Evolutionary conservation across 2,797 vertebrate species (phyloP), one percentile per base, ranked within the genome.

Genomic region (Acrocephalus scirpaceus): DNA sequence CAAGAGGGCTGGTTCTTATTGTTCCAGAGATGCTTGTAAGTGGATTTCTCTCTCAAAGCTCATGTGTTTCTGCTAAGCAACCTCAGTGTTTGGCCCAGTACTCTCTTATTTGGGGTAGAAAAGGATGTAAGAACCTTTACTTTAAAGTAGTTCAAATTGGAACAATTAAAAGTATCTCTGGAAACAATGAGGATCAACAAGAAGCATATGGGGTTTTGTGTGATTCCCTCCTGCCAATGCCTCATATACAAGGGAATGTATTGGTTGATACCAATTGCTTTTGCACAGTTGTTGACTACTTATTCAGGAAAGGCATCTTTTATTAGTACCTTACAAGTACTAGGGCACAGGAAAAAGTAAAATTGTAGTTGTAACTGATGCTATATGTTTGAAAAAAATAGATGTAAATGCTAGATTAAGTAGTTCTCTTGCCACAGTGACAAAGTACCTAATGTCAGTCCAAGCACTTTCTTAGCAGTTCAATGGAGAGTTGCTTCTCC

Each of bases 401-500:
- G 40, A 65, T 71, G 16, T 77, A 83, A 79, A 45, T 57, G 20
- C 47, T 78, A 36, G 62, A 72, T 21, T 54, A 38, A 75, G 9
- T 61, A 44, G 9, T 80, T 73, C 22, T 56, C 19, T 62, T 75
- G n/a, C 42, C 32, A 44, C 34, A 57, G 15, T 60, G 56, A 34
- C 30, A 11, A 70, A 65, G 11, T 70, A 38, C 42, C 17, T 80
- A 20, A 69, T 66, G 32, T 73, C 47, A 76, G 3, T 62, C 22
- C 60, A 73, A 91, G 38, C 8, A 47, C 16, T 91, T 86, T 10
- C 83, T 93, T 93, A 75, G 27, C 54, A 79, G n/a, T 79, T 96
- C 70, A 47, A 1, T 57, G 42, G 32, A 76, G 23, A 89, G n/a
- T 95, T 94, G 93, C 75, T 97, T 97, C 79, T 92, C 62, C 76